Evolutionary conservation across 2,113 vertebrate species (phyloP).

Genomic region (Irena cyanogastra): DNA sequence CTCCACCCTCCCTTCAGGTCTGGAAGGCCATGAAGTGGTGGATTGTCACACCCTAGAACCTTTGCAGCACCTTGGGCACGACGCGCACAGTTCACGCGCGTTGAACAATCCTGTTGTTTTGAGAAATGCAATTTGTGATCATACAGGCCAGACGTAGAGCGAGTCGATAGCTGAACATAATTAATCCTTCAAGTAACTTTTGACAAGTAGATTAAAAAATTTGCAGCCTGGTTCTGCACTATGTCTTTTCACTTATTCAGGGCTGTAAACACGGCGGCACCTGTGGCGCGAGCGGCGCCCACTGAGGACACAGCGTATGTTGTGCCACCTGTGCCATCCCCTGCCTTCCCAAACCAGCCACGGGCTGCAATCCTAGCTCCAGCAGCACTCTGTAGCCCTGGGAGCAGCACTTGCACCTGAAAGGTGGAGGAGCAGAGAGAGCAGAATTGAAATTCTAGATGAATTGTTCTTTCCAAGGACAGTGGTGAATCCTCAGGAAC

Average conservation of each 20-base stretch:
- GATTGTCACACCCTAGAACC: accelerated
- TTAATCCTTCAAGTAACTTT: not conserved
- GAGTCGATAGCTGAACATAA: not conserved
- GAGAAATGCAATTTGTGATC: not conserved
- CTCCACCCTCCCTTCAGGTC: not conserved
- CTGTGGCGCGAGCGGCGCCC: not conserved
- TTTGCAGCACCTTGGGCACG: not conserved
- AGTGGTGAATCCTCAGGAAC: not conserved
- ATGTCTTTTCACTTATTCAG: accelerated
- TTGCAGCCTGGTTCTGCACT: not conserved
- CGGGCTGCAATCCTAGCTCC: not conserved
- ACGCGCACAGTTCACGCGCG: accelerated
- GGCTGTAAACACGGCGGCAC: not conserved
- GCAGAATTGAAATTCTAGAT: not conserved
- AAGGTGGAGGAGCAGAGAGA: not conserved
- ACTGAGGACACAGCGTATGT: accelerated
- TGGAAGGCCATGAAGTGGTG: not conserved
- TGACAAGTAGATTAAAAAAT: not conserved
- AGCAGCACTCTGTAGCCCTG: not conserved
- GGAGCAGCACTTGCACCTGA: not conserved
- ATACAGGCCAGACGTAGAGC: accelerated
- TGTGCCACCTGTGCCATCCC: not conserved
- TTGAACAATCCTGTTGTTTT: not conserved
- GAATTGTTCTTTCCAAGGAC: not conserved
- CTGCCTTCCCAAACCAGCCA: not conserved